These are phyloP conservation scores for Graptemys geographica DNA, from an alignment of 2,797 vertebrate genomes.

Conservation along the genomic window DNA sequence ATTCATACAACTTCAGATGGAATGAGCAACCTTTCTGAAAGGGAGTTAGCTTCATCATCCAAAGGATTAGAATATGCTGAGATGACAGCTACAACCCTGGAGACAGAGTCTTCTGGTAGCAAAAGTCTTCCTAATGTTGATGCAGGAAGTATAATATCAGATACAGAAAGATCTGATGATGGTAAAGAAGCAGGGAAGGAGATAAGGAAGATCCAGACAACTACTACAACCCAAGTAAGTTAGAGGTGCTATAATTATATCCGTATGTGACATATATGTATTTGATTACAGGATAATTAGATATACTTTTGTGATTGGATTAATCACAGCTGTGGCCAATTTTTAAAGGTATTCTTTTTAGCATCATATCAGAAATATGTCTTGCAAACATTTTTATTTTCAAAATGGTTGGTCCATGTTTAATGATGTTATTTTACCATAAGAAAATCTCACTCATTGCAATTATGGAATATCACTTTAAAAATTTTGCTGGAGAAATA, in stretches of 20 bases:
- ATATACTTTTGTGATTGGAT: too few species aligned
- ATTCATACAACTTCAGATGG: conserved; percentile 93
- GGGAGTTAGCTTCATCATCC: conserved; percentile 83
- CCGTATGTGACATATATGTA: not conserved
- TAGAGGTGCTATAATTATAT: not conserved
- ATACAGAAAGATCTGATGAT: conserved; percentile 97
- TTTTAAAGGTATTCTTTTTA: not conserved
- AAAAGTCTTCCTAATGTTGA: conserved; percentile 89
- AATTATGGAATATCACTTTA: not conserved
- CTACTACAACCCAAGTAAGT: conserved; percentile 94
- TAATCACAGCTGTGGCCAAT: not conserved
- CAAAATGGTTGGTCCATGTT: not conserved
- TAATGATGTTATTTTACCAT: not conserved
- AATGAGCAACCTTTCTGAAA: conserved; percentile 90
- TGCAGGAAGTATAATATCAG: conserved; percentile 93
- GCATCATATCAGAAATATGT: not conserved
- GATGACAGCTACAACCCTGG: conserved; percentile 83
- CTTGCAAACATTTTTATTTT: not conserved
- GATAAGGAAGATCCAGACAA: conserved; percentile 97
- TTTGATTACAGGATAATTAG: not conserved
- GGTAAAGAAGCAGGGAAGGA: conserved; percentile 95
- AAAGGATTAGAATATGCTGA: conserved; percentile 89
- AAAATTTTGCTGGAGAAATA: not conserved
- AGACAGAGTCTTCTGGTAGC: conserved; percentile 83
- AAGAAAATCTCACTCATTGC: not conserved